phyloP scores from a whole-genome alignment of 2,113 vertebrate genomes.

The Cephalopholis sonnerati region DNA sequence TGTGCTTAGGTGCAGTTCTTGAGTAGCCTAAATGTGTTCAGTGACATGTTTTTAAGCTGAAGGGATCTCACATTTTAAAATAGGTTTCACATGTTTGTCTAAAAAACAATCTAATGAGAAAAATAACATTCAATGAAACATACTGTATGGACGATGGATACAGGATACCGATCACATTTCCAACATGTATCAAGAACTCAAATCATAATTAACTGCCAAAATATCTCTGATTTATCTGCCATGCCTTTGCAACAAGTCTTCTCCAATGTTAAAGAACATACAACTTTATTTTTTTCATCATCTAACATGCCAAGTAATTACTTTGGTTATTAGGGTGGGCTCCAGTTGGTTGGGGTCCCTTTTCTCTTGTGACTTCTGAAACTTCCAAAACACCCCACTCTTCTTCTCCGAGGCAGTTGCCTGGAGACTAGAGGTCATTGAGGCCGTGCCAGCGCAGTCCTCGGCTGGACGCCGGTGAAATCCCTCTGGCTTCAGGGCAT shows the following conservation, averaged over 20 bases:
- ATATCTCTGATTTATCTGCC: neutral
- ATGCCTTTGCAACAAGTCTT: conserved; percentile 4
- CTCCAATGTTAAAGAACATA: neutral
- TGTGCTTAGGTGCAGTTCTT: neutral
- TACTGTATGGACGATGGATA: neutral
- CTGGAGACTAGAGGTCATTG: conserved; percentile 78
- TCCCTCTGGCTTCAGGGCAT: conserved; percentile 68
- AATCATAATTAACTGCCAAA: neutral
- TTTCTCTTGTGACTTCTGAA: conserved; percentile 69
- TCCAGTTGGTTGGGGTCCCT: conserved; percentile 57
- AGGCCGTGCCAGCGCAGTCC: conserved; percentile 71
- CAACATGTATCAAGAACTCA: neutral
- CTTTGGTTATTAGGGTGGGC: conserved; percentile 38
- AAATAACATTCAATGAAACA: neutral
- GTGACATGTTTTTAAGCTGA: neutral
- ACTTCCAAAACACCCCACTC: conserved; percentile 61
- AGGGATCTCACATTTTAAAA: neutral
- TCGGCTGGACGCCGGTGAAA: conserved; percentile 69
- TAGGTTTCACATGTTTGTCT: neutral
- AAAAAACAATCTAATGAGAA: neutral
- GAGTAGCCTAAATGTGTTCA: neutral
- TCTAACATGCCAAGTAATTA: conserved; percentile 33
- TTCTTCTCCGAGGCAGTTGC: conserved; percentile 71
- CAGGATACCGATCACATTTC: neutral
- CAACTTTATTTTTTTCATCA: conserved; percentile 1